These are phyloP conservation scores for Gari tellinella DNA, from an alignment of 2,888 invertebrate species.

Conservation along the genomic window DNA sequence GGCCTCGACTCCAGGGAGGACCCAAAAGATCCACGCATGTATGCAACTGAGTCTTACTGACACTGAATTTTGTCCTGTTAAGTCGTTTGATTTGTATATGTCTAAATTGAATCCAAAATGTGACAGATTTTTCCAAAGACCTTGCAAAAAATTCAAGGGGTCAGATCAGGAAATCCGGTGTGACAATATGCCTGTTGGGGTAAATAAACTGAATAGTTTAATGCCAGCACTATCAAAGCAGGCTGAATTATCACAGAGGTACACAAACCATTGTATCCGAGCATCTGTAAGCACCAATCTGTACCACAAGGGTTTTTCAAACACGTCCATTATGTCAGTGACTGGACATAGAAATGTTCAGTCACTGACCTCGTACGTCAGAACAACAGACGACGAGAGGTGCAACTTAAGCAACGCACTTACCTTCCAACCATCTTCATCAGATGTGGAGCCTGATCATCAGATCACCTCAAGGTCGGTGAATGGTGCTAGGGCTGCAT, in stretches of 20 bases:
- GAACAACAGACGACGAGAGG: no score
- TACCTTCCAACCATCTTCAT: no score
- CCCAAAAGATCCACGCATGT: no score
- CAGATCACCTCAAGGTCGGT: no score
- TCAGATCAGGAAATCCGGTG: conserved; percentile 33
- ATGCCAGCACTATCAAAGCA: conserved; percentile 52
- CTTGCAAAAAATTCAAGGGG: conserved; percentile 17
- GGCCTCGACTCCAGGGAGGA: no score
- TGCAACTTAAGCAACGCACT: no score
- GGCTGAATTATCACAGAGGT: conserved; percentile 36
- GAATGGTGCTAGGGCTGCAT: no score
- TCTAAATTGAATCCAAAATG: conserved; percentile 51
- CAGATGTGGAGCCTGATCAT: no score
- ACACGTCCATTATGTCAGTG: no score
- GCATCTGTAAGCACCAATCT: conserved; percentile 41
- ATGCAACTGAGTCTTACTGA: conserved; percentile 29
- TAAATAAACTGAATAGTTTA: conserved; percentile 49
- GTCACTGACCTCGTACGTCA: no score
- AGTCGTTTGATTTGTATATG: conserved; percentile 47
- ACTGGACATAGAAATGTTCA: no score
- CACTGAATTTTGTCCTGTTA: conserved; percentile 46
- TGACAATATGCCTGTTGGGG: conserved; percentile 44
- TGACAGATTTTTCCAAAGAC: conserved; percentile 53
- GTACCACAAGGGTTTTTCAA: no score
- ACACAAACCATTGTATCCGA: conserved; percentile 57